Percentiles rank a stretch among this genome's conserved stretches.
phyloP scores from a whole-genome alignment of 53 echinoderm and acorn worm genomes.

The Zoroaster sp. region DNA sequence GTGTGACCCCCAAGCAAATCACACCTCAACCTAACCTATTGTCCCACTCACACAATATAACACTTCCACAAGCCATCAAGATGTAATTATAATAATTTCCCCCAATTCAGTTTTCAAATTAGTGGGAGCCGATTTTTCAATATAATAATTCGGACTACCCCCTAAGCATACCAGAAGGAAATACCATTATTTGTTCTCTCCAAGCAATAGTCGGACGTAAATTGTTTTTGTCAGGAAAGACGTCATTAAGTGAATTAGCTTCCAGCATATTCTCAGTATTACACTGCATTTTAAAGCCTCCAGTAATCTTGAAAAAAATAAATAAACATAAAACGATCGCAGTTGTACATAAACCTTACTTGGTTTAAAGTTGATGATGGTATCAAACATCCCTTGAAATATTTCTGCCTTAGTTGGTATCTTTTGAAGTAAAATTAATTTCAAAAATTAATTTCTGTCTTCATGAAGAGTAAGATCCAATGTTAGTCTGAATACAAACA shows the following conservation, averaged over 20 bases:
- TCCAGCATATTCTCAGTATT: no score
- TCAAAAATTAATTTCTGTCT: no score
- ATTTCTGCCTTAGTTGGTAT: no score
- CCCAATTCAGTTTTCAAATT: background rate
- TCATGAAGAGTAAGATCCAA: no score
- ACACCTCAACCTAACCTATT: background rate
- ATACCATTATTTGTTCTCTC: background rate
- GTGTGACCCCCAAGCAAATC: background rate
- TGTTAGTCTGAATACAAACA: no score
- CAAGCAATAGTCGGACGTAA: background rate
- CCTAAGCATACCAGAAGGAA: background rate
- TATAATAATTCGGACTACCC: background rate
- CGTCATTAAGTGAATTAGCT: background rate
- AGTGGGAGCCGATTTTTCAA: background rate
- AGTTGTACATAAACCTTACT: no score
- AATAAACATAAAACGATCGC: no score
- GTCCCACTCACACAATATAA: background rate
- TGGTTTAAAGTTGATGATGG: no score
- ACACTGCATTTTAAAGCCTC: no score
- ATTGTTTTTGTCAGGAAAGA: background rate
- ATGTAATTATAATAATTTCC: background rate
- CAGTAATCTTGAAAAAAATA: no score
- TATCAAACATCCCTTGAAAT: no score
- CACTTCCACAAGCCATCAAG: background rate
- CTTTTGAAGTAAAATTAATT: no score